These are phyloP conservation scores for Montipora sp. DNA, from an alignment of 64 coral and sea anemone genomes.

Conservation along the genomic window DNA sequence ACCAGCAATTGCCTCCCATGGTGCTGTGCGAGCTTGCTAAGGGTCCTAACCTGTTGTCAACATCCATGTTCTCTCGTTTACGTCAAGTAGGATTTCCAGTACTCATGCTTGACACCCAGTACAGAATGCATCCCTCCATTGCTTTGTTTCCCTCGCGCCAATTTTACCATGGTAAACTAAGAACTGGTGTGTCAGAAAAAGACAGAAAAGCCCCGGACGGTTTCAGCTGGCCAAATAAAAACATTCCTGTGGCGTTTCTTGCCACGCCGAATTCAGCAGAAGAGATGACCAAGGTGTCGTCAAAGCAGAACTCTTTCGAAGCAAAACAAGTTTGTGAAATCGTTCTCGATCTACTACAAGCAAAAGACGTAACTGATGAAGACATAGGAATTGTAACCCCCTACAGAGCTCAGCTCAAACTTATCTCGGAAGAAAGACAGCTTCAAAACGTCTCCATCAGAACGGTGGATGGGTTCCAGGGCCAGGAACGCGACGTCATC, in stretches of 20 bases:
- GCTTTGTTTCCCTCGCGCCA: conserved; percentile 67
- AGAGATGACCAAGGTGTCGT: conserved; percentile 48
- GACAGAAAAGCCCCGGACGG: conserved; percentile 52
- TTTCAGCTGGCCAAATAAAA: conserved; percentile 72
- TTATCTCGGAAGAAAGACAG: conserved; percentile 48
- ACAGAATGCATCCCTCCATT: conserved; percentile 90
- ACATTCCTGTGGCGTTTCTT: conserved; percentile 71
- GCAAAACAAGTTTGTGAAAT: conserved; percentile 44
- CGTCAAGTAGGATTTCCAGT: conserved; percentile 33
- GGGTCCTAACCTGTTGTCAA: conserved; percentile 44
- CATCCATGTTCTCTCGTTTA: conserved; percentile 62
- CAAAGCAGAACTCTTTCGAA: conserved; percentile 65
- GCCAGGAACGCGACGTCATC: conserved; percentile 90
- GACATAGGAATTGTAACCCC: conserved; percentile 70
- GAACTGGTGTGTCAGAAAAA: conserved; percentile 35
- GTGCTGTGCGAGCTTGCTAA: conserved; percentile 59
- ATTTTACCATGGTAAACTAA: conserved; percentile 78
- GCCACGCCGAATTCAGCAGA: conserved; percentile 27
- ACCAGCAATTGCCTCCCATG: conserved; percentile 80
- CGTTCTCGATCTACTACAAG: conserved; percentile 53
- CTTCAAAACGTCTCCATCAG: conserved; percentile 62
- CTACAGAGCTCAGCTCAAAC: conserved; percentile 67
- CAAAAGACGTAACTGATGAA: conserved; percentile 26
- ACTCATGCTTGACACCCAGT: conserved; percentile 73
- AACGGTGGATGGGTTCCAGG: conserved; percentile 92